Conservation (phyloP, 2,888 invertebrate genomes). For the Phymatocera aterrima region DNA sequence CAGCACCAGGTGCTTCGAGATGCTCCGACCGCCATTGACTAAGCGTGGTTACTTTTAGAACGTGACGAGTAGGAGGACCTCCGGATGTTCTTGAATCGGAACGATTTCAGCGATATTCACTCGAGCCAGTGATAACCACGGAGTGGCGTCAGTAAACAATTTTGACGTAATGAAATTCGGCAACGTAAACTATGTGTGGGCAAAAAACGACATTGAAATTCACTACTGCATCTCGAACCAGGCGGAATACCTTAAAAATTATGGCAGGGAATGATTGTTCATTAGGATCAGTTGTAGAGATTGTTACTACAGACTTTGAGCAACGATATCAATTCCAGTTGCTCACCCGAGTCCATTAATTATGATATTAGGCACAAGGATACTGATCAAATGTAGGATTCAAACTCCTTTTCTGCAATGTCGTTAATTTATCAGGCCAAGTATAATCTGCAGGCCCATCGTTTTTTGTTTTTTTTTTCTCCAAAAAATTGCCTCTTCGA, state of each 20-base stretch:
- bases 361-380: constrained; percentile 38
- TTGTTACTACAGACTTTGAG: background rate
- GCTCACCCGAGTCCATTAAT: constrained; percentile 6
- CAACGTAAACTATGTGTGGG: background rate
- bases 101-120: constrained; percentile 6
- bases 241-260: background rate
- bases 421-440: constrained; percentile 17
- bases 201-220: constrained; percentile 27
- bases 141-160: background rate
- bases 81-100: background rate
- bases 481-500: too few species aligned
- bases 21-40: background rate
- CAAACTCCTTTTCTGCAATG: background rate
- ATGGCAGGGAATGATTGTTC: background rate
- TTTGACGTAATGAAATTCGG: background rate
- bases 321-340: background rate
- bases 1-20: background rate
- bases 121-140: background rate
- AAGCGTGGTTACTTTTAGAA: constrained; percentile 8
- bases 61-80: background rate
- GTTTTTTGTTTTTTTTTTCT: too few species aligned
- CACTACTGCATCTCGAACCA: background rate
- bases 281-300: background rate
- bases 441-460: too few species aligned
- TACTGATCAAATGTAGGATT: constrained; percentile 7